These are phyloP conservation scores for Clangula hyemalis DNA, from an alignment of 2,797 vertebrate species.

Conservation along the genomic window DNA sequence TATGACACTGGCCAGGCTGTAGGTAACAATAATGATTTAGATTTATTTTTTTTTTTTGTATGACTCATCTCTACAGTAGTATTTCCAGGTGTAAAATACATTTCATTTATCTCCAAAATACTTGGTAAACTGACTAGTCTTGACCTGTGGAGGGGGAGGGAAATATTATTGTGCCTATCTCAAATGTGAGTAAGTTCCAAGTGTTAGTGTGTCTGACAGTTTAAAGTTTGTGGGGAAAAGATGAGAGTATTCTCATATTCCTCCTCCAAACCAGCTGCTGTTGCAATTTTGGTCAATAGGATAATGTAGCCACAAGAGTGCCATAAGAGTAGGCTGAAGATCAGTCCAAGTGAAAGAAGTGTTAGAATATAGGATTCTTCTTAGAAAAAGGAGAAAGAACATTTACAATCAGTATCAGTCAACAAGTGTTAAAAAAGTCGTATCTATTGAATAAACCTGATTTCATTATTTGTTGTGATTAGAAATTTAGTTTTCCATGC, in stretches of 20 bases:
- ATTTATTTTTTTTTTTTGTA: background rate
- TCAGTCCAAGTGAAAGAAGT: background rate
- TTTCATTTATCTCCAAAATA: constrained; percentile 13
- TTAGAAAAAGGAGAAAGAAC: background rate
- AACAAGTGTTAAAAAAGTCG: background rate
- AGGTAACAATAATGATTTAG: constrained; percentile 28
- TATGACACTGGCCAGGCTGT: background rate
- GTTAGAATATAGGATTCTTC: background rate
- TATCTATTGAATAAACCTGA: background rate
- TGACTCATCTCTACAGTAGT: background rate
- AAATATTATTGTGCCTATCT: background rate
- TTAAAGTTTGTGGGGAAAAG: background rate
- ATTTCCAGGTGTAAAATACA: background rate
- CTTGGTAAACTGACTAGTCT: background rate
- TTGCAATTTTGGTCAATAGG: background rate
- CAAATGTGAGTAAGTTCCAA: background rate
- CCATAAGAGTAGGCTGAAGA: background rate
- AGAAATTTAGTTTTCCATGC: background rate
- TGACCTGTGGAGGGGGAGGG: background rate
- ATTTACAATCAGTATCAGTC: background rate
- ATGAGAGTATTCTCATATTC: background rate
- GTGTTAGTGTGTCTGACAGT: background rate
- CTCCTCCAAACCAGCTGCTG: background rate
- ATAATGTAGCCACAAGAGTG: background rate
- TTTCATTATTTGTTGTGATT: background rate